Conservation (phyloP, 2,113 vertebrate genomes). For the Melierax canorus region DNA sequence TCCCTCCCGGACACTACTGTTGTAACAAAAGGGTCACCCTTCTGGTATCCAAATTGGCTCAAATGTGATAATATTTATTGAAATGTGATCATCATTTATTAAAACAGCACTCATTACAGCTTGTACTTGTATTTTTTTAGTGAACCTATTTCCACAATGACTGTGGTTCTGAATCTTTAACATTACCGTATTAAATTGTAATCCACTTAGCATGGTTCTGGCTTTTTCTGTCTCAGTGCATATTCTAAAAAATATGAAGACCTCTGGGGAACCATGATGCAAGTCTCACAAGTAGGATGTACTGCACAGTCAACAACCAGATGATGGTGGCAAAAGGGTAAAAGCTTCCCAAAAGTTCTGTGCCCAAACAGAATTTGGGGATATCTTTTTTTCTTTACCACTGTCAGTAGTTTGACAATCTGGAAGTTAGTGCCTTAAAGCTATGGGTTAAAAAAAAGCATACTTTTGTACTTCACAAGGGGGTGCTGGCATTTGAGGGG, state of each 20-base stretch:
- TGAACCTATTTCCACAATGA: neutral
- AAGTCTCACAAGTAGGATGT: neutral
- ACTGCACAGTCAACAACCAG: neutral
- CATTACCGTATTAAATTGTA: neutral
- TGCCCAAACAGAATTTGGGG: neutral
- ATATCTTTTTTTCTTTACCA: neutral
- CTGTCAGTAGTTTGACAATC: neutral
- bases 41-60: neutral
- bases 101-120: neutral
- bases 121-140: neutral
- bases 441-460: neutral
- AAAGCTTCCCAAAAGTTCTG: neutral
- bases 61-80: neutral
- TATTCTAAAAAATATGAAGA: neutral
- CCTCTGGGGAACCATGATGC: neutral
- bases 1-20: neutral
- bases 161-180: neutral
- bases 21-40: neutral
- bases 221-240: neutral
- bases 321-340: neutral
- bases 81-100: neutral
- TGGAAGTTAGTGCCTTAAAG: neutral
- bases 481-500: neutral
- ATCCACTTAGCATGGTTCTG: neutral
- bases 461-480: neutral